Base-by-base conservation (phyloP, 2,888 invertebrate genomes). In the Cerastoderma edule region DNA sequence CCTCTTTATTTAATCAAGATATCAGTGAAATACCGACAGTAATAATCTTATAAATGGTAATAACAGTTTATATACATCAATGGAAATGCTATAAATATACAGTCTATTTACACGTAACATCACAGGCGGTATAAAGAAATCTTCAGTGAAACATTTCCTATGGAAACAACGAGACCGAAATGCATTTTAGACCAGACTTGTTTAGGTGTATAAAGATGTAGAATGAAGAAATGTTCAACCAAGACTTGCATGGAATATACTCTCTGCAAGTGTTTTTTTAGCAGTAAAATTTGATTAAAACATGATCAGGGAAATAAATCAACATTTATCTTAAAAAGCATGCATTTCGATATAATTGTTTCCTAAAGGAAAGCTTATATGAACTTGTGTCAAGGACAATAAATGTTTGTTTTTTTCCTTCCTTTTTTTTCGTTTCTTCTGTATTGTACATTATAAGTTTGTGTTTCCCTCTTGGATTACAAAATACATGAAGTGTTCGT, bases 1-100 rank as follows among this genome's bases (percentile, higher is more conserved):
- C 87, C 84, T 86, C 76, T 88, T 87, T 85, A 84, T 86, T 85
- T 80, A 80, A 74, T 83, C 75, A 85, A 84, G 81, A 85, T 86
- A 83, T 85, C 75, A 60, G 83, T 83, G 81, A 85, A 83, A 80
- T 83, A 78, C 75, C 84, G 80, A 83, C 83, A 79, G 80, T 84
- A 85, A 79, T 80, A 85, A 83, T 87, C 79, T 78, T 86, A 85
- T 84, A 83, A 83, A 87, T 80, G 72, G 79, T 63, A 83, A 77
- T 84, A 85, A 85, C 82, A 78, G 80, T 80, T 75, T 80, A 80
- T 78, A 68, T 76, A 78, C 78, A 78, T 70, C 73, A 69, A 64
- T 71, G 68, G 69, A 76, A 71, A 67, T 71, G 66, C 80, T 78
- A 81, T 81, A 81, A 81, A 81, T 81, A 81, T 75, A 81, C 77